phyloP scores from a whole-genome alignment of 2,113 vertebrate species.

The Uropsilus gracilis region DNA sequence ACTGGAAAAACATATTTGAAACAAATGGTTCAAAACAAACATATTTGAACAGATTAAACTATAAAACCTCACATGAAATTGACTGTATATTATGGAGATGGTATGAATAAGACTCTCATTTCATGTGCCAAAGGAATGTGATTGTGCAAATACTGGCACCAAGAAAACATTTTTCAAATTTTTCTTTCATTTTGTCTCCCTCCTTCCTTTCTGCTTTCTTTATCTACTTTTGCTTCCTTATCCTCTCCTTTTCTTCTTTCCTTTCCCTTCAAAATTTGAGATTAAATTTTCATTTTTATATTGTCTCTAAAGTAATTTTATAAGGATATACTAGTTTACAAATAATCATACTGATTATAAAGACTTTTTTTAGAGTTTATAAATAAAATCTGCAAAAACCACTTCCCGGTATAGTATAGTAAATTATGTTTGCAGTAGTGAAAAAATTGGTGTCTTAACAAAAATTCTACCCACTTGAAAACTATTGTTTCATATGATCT shows the following conservation, averaged over 20 bases:
- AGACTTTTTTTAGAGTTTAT: not conserved
- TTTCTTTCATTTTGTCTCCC: too few relatives aligned
- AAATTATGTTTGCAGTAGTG: too few relatives aligned
- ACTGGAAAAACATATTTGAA: not conserved
- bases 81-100: not conserved
- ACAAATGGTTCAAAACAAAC: too few relatives aligned
- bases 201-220: accelerated
- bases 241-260: too few relatives aligned
- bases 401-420: not conserved
- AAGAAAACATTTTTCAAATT: not conserved
- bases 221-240: too few relatives aligned
- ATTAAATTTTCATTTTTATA: not conserved
- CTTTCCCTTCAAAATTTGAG: not conserved
- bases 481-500: not conserved
- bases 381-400: not conserved
- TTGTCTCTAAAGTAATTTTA: not conserved
- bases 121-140: not conserved
- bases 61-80: not conserved
- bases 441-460: too few relatives aligned
- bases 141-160: not conserved
- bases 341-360: not conserved
- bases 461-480: constrained; percentile 27
- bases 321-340: not conserved
- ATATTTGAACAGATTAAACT: not conserved
- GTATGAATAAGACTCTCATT: not conserved